phyloP scores from a whole-genome alignment of 1,140 invertebrate genomes.

The Ceratina calcarata region DNA sequence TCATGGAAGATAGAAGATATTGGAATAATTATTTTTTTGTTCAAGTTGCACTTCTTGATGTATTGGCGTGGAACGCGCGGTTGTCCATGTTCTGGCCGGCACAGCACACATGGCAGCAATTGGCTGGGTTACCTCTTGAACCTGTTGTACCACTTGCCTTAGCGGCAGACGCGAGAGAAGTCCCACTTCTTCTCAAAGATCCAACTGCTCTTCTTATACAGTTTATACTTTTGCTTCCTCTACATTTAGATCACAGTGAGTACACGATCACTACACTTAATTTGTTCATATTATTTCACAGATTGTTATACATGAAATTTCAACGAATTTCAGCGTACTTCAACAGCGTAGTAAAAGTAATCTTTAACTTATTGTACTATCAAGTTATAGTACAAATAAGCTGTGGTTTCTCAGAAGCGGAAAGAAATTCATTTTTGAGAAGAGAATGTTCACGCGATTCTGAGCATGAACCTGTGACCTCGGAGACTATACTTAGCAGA shows the following conservation, averaged over 20 bases:
- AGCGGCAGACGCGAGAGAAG: constrained; percentile 83
- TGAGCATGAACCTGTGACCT: constrained; percentile 57
- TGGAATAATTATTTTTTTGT: constrained; percentile 55
- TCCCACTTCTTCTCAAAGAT: constrained; percentile 92
- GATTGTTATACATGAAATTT: not conserved
- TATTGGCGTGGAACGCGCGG: constrained; percentile 91
- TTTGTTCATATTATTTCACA: not conserved
- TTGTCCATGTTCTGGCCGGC: constrained; percentile 84
- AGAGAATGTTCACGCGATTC: constrained; percentile 51
- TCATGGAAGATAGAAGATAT: not conserved
- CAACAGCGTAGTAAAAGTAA: constrained; percentile 89
- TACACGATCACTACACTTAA: constrained; percentile 27
- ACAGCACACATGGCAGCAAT: constrained; percentile 84
- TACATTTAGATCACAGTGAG: constrained; percentile 92
- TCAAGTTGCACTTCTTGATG: constrained; percentile 92
- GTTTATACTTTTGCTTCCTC: constrained; percentile 90
- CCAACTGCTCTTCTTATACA: constrained; percentile 91
- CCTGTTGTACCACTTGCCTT: constrained; percentile 73
- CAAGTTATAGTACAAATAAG: constrained; percentile 90
- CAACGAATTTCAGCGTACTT: constrained; percentile 87
- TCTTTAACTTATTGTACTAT: constrained; percentile 94
- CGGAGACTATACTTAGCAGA: constrained; percentile 70
- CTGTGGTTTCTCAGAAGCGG: constrained; percentile 83
- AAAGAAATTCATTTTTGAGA: constrained; percentile 71
- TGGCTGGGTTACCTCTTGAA: constrained; percentile 80